Base-by-base conservation (phyloP, 2,113 vertebrate genomes). In the Sprattus sprattus region DNA sequence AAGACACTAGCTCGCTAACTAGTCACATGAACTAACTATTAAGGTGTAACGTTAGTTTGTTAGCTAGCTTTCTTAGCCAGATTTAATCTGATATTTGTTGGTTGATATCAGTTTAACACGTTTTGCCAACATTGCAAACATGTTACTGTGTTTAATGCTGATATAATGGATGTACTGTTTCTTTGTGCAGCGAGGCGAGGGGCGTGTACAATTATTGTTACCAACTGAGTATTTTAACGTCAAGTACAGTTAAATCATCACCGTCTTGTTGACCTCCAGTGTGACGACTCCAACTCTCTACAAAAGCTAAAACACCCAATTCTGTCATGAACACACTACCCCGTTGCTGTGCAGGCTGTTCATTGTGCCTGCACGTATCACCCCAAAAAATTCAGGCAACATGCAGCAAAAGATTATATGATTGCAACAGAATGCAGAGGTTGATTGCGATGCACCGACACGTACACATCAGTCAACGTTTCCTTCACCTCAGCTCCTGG, bases 221-320 rank as follows among this genome's bases (percentile, higher is more conserved):
- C 13, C 28, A 75, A 75, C 67, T 39, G 71, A 78, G 28, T 78
- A 39, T 78, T 78, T 78, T 78, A 2, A 11, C 71, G 10, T 78
- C 28, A 78, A 78, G 25, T 78, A 78, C 71, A 78, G 71, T 78
- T 78, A 78, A 78, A 78, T 32, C 71, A 78, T 78, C 71, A 44
- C 32, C 71, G 28, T 78, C 64, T 78, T 78, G 32, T 78, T 78
- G 71, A 78, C 71, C 71, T 78, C 71, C 71, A 78, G 71, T 78
- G n/a, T 9, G 71, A 75, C 15, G 28, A 39, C 25, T 71, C 8
- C 64, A 71, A 28, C 10, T 15, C 32, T 67, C 52, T 64, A 25
- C n/a, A 25, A 64, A 64, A 64, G 22, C 60, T 1, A 64, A 78
- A 11, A 13, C 71, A 32, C 71, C 25, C 15, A 39, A 15, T 39